Evolutionary conservation across 2,113 vertebrate species (phyloP).

Genomic region (Tetrax tetrax): DNA sequence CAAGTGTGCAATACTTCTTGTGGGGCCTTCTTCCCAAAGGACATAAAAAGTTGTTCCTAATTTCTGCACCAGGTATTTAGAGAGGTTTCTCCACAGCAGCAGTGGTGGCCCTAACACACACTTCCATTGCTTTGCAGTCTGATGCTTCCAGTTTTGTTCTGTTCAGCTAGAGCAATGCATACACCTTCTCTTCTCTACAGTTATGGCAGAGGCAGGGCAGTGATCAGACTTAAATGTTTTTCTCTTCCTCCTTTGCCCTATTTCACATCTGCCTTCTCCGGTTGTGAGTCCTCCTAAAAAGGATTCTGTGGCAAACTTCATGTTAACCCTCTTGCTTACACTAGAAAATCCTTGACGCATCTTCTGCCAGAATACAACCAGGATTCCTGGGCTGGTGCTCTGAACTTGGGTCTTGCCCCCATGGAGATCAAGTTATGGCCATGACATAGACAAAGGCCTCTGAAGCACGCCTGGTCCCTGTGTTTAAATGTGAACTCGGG

Average conservation of each 20-base stretch:
- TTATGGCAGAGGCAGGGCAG: background rate
- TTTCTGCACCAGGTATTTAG: background rate
- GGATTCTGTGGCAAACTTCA: background rate
- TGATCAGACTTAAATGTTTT: background rate
- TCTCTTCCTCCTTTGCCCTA: background rate
- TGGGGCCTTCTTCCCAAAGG: background rate
- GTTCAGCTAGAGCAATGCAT: background rate
- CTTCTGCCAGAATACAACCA: background rate
- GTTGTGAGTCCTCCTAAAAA: background rate
- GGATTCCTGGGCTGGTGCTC: background rate
- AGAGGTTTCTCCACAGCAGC: background rate
- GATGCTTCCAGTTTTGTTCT: background rate
- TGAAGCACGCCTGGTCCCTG: background rate
- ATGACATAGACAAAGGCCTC: background rate
- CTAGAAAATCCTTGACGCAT: background rate
- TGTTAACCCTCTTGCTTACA: background rate
- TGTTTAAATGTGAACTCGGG: background rate
- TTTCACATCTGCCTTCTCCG: background rate
- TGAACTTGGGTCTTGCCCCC: background rate
- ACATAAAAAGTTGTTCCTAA: background rate
- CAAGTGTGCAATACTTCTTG: background rate
- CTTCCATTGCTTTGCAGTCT: background rate
- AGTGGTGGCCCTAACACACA: background rate
- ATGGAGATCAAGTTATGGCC: background rate
- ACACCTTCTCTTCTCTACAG: background rate